Percentiles rank a stretch among this genome's conserved stretches.
Evolutionary conservation across 2,888 invertebrate species (phyloP).

Genomic region (Yponomeuta plumbellus): DNA sequence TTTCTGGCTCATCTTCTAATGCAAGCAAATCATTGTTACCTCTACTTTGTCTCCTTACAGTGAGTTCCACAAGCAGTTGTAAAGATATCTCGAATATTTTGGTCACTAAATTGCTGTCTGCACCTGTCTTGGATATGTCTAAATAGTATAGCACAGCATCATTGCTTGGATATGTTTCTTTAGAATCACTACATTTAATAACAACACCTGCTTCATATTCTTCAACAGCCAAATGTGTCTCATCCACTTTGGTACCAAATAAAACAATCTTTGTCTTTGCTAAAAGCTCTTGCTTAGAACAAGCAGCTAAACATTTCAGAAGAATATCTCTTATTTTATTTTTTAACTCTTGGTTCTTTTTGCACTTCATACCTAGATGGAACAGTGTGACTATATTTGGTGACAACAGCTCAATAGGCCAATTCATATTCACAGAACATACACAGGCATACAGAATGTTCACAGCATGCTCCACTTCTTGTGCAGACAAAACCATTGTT

Average conservation of each 20-base stretch:
- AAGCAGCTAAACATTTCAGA: slow-evolving; percentile 46
- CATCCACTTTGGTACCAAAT: slow-evolving; percentile 35
- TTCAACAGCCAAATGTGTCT: slow-evolving; percentile 36
- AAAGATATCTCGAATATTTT: slow-evolving; percentile 49
- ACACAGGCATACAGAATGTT: slow-evolving; percentile 54
- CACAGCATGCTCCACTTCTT: slow-evolving; percentile 55
- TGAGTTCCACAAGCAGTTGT: slow-evolving; percentile 43
- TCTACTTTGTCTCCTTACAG: slow-evolving; percentile 34
- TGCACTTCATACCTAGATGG: slow-evolving; percentile 51
- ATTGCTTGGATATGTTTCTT: slow-evolving; percentile 33
- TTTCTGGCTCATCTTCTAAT: slow-evolving; percentile 49
- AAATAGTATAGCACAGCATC: slow-evolving; percentile 47
- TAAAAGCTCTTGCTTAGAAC: slow-evolving; percentile 34
- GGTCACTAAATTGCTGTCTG: slow-evolving; percentile 35
- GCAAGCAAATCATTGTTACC: slow-evolving; percentile 44
- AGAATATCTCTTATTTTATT: slow-evolving; percentile 52
- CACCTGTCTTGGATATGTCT: slow-evolving; percentile 41
- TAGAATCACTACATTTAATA: slow-evolving; percentile 40
- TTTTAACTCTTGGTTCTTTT: slow-evolving; percentile 43
- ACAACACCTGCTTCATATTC: slow-evolving; percentile 58
- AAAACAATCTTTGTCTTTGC: slow-evolving; percentile 37
- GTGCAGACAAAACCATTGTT: slow-evolving; percentile 49
- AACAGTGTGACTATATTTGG: slow-evolving; percentile 63
- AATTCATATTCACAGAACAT: slow-evolving; percentile 40
- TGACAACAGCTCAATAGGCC: slow-evolving; percentile 48